Evolutionary conservation across 2,113 vertebrate genomes (phyloP).

Genomic region (Tricholaema leucomelas): DNA sequence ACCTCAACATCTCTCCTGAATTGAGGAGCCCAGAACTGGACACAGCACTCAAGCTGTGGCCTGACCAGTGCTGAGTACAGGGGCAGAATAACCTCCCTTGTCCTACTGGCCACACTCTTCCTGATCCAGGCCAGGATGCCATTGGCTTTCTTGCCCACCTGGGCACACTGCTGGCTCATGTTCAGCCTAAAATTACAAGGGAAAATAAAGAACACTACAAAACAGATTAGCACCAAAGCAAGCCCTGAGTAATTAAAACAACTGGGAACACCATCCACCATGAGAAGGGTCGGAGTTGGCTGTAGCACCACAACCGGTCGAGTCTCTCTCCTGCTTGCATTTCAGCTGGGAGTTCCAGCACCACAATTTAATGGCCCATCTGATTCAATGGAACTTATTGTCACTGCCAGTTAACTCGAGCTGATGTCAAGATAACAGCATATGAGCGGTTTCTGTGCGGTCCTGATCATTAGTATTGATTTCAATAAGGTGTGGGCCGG

Average conservation of each 20-base stretch:
- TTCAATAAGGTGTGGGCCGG: slow-evolving; percentile 46
- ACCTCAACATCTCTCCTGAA: no score
- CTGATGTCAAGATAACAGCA: slow-evolving; percentile 50
- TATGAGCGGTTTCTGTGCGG: slow-evolving; percentile 41
- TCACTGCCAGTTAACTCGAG: slow-evolving; percentile 45
- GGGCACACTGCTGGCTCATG: no score
- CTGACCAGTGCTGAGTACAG: no score
- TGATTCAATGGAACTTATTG: slow-evolving; percentile 54
- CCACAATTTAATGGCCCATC: slow-evolving; percentile 35
- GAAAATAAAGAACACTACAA: no score
- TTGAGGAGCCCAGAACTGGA: no score
- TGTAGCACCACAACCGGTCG: rapidly evolving
- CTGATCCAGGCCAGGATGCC: no score
- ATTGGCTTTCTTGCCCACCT: no score
- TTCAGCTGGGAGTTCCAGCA: neutral
- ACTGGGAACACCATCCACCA: rapidly evolving
- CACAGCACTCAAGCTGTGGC: no score
- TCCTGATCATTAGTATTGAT: slow-evolving; percentile 62
- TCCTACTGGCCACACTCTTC: no score
- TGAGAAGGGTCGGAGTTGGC: neutral
- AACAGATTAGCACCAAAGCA: neutral
- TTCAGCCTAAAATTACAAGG: no score
- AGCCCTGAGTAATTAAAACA: neutral
- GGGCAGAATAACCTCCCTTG: no score
- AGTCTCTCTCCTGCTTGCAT: neutral